These are phyloP conservation scores for Acleris emargana DNA, from an alignment of 2,888 invertebrate species.

Conservation along the genomic window DNA sequence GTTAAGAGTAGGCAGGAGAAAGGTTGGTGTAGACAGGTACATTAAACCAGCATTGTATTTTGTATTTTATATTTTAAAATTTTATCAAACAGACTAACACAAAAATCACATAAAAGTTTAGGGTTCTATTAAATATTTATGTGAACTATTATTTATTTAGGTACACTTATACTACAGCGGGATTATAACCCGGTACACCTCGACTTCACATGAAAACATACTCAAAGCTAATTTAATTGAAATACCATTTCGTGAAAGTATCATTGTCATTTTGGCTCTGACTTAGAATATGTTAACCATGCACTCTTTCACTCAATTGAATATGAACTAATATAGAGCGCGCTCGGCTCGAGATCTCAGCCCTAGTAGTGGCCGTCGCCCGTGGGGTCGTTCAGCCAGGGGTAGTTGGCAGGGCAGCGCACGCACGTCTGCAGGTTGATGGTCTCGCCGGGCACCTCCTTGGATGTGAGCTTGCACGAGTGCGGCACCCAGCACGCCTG, in stretches of 20 bases:
- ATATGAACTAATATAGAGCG: slow-evolving; percentile 74
- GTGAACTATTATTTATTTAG: slow-evolving; percentile 83
- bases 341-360: slow-evolving; percentile 75
- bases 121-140: slow-evolving; percentile 83
- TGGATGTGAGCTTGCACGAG: slow-evolving; percentile 95
- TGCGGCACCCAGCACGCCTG: slow-evolving; percentile 95
- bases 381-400: slow-evolving; percentile 96
- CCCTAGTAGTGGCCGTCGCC: slow-evolving; percentile 93
- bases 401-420: slow-evolving; percentile 96
- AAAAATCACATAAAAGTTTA: slow-evolving; percentile 83
- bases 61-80: slow-evolving; percentile 74
- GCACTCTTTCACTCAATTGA: slow-evolving; percentile 67
- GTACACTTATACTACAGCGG: slow-evolving; percentile 81
- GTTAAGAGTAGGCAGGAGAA: not conserved
- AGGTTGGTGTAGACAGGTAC: slow-evolving; percentile 11
- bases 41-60: slow-evolving; percentile 54
- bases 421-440: slow-evolving; percentile 96
- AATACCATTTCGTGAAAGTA: slow-evolving; percentile 42
- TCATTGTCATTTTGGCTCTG: slow-evolving; percentile 44
- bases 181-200: slow-evolving; percentile 83
- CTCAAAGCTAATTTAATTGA: slow-evolving; percentile 56
- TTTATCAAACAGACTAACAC: slow-evolving; percentile 83
- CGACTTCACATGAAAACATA: slow-evolving; percentile 73
- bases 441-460: slow-evolving; percentile 97
- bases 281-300: slow-evolving; percentile 68